Evolutionary conservation across 2,888 invertebrate genomes (phyloP), one percentile per base, ranked within the genome.

Genomic region (Lasius platythorax): DNA sequence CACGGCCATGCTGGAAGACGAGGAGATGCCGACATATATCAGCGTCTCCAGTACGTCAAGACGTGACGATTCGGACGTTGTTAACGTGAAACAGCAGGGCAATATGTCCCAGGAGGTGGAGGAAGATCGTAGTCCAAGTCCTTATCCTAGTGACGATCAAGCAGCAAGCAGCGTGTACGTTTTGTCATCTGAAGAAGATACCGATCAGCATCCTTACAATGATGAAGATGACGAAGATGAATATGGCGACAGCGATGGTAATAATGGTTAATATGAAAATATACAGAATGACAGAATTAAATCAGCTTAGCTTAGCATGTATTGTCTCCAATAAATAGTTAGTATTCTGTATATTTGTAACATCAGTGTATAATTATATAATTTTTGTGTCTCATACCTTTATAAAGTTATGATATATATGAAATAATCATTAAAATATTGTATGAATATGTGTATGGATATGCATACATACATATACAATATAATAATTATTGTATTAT

Each of bases 1-100:
- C 12, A 50, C 81, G n/a, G 84, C 82, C 82, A 88, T 93, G 92
- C 85, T 92, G 1, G 94, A 94, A 53, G 94, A 94, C 72, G 94
- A 93, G 79, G 93, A 94, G 81, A 94, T 93, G 94, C 93, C 93
- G 15, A 92, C 93, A 0, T 93, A 92, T 70, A 89, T 93, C 33
- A 91, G 92, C 5, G 86, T 91, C 28, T 92, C 92, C 3, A 92
- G 89, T 56, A 88, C 90, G 0, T 91, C 92, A 9, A 91, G 85
- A 40, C 91, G 88, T 18, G 92, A 93, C 12, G 92, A 93, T 58
- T 76, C 83, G 4, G 88, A 90, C 5, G 33, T 63, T 5, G 74
- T 84, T 33, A 88, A 79, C 18, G n/a, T 56, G 18, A 89, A 87
- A 40, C 82, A 85, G 58, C 67, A 79, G 0, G 83, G 81, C 3